These are phyloP conservation scores for Phragmatobia fuliginosa DNA, from an alignment of 2,888 invertebrate genomes.

Conservation along the genomic window DNA sequence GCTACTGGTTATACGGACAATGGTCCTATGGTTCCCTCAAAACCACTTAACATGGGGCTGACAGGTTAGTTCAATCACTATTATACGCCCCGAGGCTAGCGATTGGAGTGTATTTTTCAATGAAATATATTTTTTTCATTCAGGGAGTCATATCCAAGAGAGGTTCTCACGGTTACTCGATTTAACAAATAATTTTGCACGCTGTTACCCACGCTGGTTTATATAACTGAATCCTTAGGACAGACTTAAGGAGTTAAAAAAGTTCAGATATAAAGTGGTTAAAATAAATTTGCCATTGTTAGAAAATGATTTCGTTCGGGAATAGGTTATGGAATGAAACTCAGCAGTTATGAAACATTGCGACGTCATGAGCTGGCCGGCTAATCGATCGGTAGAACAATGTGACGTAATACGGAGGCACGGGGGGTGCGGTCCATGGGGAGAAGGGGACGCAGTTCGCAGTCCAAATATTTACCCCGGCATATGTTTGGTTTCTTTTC, in stretches of 20 bases:
- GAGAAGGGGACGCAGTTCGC: conserved; percentile 63
- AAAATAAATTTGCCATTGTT: conserved; percentile 33
- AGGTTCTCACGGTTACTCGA: conserved; percentile 76
- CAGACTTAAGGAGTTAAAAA: conserved; percentile 22
- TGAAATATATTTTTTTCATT: conserved; percentile 69
- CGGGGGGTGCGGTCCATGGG: conserved; percentile 58
- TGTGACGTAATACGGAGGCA: conserved; percentile 77
- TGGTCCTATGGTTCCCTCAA: conserved; percentile 77
- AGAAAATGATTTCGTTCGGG: conserved; percentile 36
- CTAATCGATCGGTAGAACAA: conserved; percentile 84
- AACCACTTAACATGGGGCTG: conserved; percentile 86
- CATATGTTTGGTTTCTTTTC: conserved; percentile 86
- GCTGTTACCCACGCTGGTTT: conserved; percentile 38
- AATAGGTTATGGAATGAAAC: conserved; percentile 53
- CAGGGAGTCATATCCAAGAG: conserved; percentile 68
- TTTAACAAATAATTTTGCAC: conserved; percentile 58
- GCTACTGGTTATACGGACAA: conserved; percentile 83
- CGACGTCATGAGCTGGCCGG: conserved; percentile 71
- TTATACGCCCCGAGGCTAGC: conserved; percentile 79
- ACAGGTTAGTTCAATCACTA: conserved; percentile 86
- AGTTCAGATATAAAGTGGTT: conserved; percentile 21
- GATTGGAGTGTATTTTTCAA: conserved; percentile 79
- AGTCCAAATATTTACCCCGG: conserved; percentile 83
- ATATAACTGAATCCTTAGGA: conserved; percentile 40
- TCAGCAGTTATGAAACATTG: conserved; percentile 66